These are phyloP conservation scores for Dynastes tityus DNA, from an alignment of 2,888 invertebrate species.

Conservation along the genomic window DNA sequence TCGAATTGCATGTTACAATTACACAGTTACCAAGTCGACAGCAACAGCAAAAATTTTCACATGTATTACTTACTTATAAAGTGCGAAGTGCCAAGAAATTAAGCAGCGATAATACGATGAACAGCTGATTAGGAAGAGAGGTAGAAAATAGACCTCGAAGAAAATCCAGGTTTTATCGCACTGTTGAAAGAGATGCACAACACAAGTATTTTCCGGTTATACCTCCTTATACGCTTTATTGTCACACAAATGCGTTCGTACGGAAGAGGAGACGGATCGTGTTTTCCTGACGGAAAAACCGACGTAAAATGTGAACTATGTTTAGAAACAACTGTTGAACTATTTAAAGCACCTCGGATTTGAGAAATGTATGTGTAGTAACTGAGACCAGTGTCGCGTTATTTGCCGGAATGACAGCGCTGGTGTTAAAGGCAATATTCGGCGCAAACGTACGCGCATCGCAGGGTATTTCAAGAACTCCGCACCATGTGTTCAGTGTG, in stretches of 20 bases:
- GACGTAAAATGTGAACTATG: constrained; percentile 43
- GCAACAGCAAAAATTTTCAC: neutral
- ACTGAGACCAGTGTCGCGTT: constrained; percentile 43
- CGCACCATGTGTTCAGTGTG: constrained; percentile 22
- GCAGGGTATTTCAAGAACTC: constrained; percentile 44
- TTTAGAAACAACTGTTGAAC: constrained; percentile 45
- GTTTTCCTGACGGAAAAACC: constrained; percentile 33
- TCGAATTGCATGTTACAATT: constrained; percentile 1
- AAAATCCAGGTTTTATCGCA: constrained; percentile 36
- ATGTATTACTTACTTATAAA: constrained; percentile 39
- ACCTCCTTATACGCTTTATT: constrained; percentile 28
- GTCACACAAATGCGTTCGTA: constrained; percentile 31
- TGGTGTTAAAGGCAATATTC: constrained; percentile 47
- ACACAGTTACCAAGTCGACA: neutral
- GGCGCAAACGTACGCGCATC: constrained; percentile 47
- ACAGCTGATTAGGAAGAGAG: constrained; percentile 33
- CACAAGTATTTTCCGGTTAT: constrained; percentile 30
- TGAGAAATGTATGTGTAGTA: constrained; percentile 36
- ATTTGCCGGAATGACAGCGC: constrained; percentile 42
- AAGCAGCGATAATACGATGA: constrained; percentile 5
- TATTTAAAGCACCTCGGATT: constrained; percentile 47
- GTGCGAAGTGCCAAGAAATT: constrained; percentile 29
- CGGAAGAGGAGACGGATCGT: constrained; percentile 15
- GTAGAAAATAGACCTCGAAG: neutral
- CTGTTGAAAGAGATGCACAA: constrained; percentile 25